phyloP scores from a whole-genome alignment of 2,797 vertebrate species.

The Myotis planiceps region DNA sequence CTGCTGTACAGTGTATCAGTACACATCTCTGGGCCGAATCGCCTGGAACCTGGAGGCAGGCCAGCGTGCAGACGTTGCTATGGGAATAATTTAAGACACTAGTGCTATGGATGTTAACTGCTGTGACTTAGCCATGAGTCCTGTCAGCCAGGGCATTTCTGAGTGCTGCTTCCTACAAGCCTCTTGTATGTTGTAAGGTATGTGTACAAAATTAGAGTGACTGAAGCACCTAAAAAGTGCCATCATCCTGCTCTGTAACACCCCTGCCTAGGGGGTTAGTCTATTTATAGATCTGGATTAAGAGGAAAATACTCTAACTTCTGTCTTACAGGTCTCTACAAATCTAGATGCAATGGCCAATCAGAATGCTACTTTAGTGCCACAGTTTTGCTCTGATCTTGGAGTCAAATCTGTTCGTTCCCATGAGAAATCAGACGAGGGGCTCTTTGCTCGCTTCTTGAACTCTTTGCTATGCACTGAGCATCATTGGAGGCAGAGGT shows the following conservation, averaged over 20 bases:
- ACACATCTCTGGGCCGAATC: neutral
- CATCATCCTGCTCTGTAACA: constrained; percentile 30
- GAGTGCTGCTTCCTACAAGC: constrained; percentile 58
- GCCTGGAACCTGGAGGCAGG: neutral
- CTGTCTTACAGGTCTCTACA: constrained; percentile 31
- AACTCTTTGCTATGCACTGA: neutral
- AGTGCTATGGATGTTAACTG: neutral
- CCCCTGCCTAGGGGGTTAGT: neutral
- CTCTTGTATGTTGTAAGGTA: constrained; percentile 69
- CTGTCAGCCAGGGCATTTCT: constrained; percentile 60
- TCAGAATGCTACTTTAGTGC: neutral
- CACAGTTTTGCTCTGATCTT: neutral
- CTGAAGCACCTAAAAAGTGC: neutral
- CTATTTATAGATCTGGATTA: constrained; percentile 10
- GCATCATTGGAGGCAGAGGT: neutral
- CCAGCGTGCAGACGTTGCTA: neutral
- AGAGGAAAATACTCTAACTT: constrained; percentile 2
- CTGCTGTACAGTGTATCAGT: neutral
- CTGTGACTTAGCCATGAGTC: constrained; percentile 68
- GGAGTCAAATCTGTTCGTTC: neutral
- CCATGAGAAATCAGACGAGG: neutral
- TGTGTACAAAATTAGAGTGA: constrained; percentile 69
- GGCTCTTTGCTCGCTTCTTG: neutral
- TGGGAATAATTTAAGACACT: constrained; percentile 16
- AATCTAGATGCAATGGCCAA: neutral